These are phyloP conservation scores for fruit fly (Drosophila melanogaster) DNA, from an alignment of 1,140 invertebrate genomes.

Conservation along the genomic window Release_6_plus_ISO1_MT NC_004354.4:9116501-9117000, in stretches of 20 bases:
- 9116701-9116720: slow-evolving; percentile 36
- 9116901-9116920: slow-evolving; percentile 47
- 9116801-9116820: slow-evolving; percentile 38
- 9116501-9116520: slow-evolving; percentile 32
- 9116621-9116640: slow-evolving; percentile 40
- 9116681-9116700: slow-evolving; percentile 43
- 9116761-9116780: slow-evolving; percentile 74
- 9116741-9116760: slow-evolving; percentile 59
- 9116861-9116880: slow-evolving; percentile 4
- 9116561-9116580: slow-evolving; percentile 3
- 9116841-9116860: neutral
- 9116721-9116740: slow-evolving; percentile 41
- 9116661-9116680: slow-evolving; percentile 16
- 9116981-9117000: slow-evolving; percentile 51
- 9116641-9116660: slow-evolving; percentile 38
- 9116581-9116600: neutral
- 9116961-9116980: slow-evolving; percentile 34
- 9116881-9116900: slow-evolving; percentile 32
- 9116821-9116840: slow-evolving; percentile 26
- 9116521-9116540: slow-evolving; percentile 13
- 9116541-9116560: slow-evolving; percentile 15
- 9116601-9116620: slow-evolving; percentile 30
- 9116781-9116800: slow-evolving; percentile 76
- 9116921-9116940: slow-evolving; percentile 33
- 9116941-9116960: neutral